Percentiles rank a stretch among this genome's conserved stretches.
phyloP scores from a whole-genome alignment of 2,113 vertebrate genomes.

The Channa argus region DNA sequence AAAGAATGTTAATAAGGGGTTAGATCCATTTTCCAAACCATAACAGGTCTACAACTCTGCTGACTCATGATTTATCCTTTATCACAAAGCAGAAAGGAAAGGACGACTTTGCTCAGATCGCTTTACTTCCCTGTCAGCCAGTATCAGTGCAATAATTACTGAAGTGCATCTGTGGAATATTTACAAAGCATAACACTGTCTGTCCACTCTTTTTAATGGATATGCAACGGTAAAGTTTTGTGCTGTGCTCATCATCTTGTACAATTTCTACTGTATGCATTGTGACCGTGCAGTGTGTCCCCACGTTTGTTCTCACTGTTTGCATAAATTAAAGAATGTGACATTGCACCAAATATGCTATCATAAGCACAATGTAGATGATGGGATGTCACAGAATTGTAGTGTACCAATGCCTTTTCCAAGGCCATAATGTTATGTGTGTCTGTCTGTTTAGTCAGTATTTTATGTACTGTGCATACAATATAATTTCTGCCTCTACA shows the following conservation, averaged over 20 bases:
- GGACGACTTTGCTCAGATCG: conserved; percentile 48
- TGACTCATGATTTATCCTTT: conserved; percentile 75
- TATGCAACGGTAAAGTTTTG: conserved; percentile 43
- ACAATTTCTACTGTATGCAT: conserved; percentile 7
- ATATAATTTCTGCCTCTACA: conserved; percentile 13
- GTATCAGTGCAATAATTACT: conserved; percentile 64
- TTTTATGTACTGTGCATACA: neutral
- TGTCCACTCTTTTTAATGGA: conserved; percentile 61
- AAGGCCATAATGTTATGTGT: conserved; percentile 4
- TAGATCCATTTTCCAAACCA: conserved; percentile 44
- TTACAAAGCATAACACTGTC: conserved; percentile 56
- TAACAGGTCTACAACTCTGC: conserved; percentile 59
- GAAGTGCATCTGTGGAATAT: conserved; percentile 59
- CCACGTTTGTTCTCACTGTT: conserved; percentile 13
- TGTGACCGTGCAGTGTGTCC: conserved; percentile 29
- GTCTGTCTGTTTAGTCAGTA: neutral
- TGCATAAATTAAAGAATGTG: conserved; percentile 62
- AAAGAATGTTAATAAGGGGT: conserved; percentile 34
- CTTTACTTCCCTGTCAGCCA: conserved; percentile 54
- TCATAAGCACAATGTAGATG: conserved; percentile 44
- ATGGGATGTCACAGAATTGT: conserved; percentile 1
- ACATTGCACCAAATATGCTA: conserved; percentile 63
- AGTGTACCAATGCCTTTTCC: neutral
- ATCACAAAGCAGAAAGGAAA: conserved; percentile 29
- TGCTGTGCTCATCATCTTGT: conserved; percentile 8